Base-by-base conservation (phyloP, 2,113 vertebrate genomes). In the Otolemur garnettii region DNA sequence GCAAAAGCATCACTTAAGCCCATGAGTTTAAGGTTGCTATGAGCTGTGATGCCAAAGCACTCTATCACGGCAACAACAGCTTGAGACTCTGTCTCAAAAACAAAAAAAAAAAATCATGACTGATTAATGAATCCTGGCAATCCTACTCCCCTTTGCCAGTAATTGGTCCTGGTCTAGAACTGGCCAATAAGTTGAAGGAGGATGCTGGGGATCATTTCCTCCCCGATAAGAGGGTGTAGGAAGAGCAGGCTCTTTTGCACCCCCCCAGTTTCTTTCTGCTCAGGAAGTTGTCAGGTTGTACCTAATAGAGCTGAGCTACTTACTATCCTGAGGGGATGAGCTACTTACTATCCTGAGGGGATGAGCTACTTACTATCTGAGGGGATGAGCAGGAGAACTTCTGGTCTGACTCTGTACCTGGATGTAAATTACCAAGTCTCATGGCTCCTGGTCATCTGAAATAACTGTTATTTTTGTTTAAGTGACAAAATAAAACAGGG, bases 311-410 rank as follows among this genome's bases (percentile, higher is more conserved):
- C 42, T 94, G 35, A 78, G 66, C 38, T 79, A 90, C 71, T 79
- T 79, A 90, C 71, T 79, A 15, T 45, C 42, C 62, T 78, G 17
- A 94, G 53, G n/a, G n/a, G n/a, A n/a, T 93, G 35, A 77, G 66
- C 38, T 78, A 90, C n/a, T n/a, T n/a, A n/a, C 71, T 78, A 15
- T 45, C 42, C 7, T 50, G 9, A 91, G 4, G 38, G 35, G 13
- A 94, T 89, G 62, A 93, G 80, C 77, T n/a, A n/a, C n/a, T n/a
- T n/a, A n/a, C n/a, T n/a, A n/a, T n/a, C 7, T 50, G 9, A 91
- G 4, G 38, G 35, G 13, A 94, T 89, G 62, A 93, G 80, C 77
- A 93, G 91, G 74, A 84, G 59, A 90, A 92, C 50, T 69, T 95
- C 38, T 84, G 83, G 83, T 66, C 57, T 83, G 22, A 90, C 33